A percentile compares a stretch with the other conserved stretches of the same genome.
phyloP scores from a whole-genome alignment of 2,888 invertebrate species.

The Apamea crenata region DNA sequence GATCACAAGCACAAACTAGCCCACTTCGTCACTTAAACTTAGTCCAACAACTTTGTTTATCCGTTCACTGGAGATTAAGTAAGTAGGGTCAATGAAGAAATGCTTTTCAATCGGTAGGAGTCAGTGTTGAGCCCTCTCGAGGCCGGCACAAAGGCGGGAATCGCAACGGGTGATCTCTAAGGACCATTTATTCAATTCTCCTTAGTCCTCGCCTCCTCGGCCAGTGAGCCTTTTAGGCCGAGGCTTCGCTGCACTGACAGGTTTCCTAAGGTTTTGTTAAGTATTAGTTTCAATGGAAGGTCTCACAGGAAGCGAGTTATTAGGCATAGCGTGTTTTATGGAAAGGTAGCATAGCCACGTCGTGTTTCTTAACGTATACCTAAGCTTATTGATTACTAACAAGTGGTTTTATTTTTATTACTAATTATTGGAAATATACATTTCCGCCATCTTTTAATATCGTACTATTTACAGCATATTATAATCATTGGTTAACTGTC shows the following conservation, averaged over 20 bases:
- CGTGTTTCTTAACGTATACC: not conserved
- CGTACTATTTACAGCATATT: too few species aligned
- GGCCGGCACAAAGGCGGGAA: conserved; percentile 44
- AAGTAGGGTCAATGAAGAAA: conserved; percentile 37
- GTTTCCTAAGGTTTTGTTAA: not conserved
- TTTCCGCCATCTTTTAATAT: too few species aligned
- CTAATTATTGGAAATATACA: not conserved
- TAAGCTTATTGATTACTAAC: not conserved
- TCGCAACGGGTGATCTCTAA: conserved; percentile 46
- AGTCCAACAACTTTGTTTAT: conserved; percentile 32
- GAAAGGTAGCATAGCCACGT: not conserved
- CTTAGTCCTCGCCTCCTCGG: conserved; percentile 14
- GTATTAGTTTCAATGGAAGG: not conserved
- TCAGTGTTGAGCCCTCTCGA: conserved; percentile 45
- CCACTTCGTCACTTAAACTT: conserved; percentile 26
- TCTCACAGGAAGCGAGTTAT: not conserved
- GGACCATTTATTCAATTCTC: conserved; percentile 53
- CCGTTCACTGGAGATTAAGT: conserved; percentile 30
- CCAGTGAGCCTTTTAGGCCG: conserved; percentile 28
- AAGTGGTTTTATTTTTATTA: not conserved
- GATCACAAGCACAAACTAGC: conserved; percentile 33
- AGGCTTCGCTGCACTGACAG: conserved; percentile 26
- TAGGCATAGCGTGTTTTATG: not conserved
- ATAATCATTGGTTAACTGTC: too few species aligned
- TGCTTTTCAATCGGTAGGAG: conserved; percentile 50